Evolutionary conservation across 1,140 invertebrate species (phyloP).

Genomic region (Daktulosphaira vitifoliae): DNA sequence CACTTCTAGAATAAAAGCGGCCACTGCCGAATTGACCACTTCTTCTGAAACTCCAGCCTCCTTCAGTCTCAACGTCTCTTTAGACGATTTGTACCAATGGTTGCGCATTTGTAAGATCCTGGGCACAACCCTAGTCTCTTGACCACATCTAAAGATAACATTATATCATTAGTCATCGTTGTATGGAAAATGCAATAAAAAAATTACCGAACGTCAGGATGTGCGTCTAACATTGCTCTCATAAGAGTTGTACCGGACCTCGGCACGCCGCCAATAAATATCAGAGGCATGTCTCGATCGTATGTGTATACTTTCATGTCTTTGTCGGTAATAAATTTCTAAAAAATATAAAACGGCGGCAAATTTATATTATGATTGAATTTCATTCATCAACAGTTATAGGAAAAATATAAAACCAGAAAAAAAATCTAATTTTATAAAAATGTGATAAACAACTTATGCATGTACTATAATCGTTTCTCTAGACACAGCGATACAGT

Average conservation of each 20-base stretch:
- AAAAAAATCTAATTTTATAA: too few species aligned
- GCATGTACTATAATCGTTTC: too few species aligned
- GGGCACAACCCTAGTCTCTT: constrained; percentile 95
- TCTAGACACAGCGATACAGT: too few species aligned
- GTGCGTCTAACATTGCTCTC: constrained; percentile 96
- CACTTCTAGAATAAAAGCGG: constrained; percentile 92
- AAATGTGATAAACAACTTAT: too few species aligned
- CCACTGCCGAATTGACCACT: constrained; percentile 81
- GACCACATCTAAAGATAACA: constrained; percentile 69
- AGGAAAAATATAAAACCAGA: too few species aligned
- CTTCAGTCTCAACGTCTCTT: constrained; percentile 75
- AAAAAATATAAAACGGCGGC: constrained; percentile 40
- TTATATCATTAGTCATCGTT: neutral
- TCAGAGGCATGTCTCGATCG: constrained; percentile 79
- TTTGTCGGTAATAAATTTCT: constrained; percentile 54
- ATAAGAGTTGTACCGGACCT: constrained; percentile 94
- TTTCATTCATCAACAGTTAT: too few species aligned
- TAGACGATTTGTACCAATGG: constrained; percentile 87
- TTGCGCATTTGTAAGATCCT: constrained; percentile 82
- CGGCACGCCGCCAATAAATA: constrained; percentile 95
- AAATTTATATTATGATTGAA: constrained; percentile 16
- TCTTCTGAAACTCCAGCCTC: constrained; percentile 80
- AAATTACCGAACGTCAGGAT: constrained; percentile 81
- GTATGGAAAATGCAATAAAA: neutral
- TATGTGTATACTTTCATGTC: constrained; percentile 62